phyloP scores from a whole-genome alignment of 1,140 invertebrate genomes.

The Diabrotica virgifera region DNA sequence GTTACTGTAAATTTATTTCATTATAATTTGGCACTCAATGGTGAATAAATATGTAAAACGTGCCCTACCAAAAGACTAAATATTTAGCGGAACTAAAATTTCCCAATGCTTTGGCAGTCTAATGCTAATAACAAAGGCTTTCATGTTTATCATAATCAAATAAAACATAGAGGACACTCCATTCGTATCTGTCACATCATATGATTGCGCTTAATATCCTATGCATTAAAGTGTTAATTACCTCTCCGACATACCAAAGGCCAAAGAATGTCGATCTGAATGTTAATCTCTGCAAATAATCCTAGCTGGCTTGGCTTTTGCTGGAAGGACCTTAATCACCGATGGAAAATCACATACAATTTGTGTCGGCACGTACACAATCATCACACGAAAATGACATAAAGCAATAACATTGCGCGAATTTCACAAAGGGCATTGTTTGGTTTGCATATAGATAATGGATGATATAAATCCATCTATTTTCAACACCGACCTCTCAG shows the following conservation, averaged over 20 bases:
- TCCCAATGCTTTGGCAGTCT: no score
- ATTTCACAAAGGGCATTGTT: neutral
- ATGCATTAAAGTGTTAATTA: conserved; percentile 3
- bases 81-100: no score
- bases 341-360: conserved; percentile 2
- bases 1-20: no score
- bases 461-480: neutral
- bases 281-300: conserved; percentile 3
- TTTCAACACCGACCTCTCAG: neutral
- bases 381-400: neutral
- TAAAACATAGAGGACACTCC: no score
- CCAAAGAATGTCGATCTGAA: neutral
- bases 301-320: neutral
- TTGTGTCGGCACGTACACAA: neutral
- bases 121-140: no score
- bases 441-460: neutral
- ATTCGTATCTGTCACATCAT: neutral
- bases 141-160: no score
- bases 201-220: neutral
- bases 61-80: no score
- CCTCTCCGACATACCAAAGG: neutral
- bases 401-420: neutral
- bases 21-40: no score
- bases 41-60: no score
- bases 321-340: neutral